Evolutionary conservation across 23 tunicate genomes (phyloP).

Genomic region (Oikopleura dioica): DNA sequence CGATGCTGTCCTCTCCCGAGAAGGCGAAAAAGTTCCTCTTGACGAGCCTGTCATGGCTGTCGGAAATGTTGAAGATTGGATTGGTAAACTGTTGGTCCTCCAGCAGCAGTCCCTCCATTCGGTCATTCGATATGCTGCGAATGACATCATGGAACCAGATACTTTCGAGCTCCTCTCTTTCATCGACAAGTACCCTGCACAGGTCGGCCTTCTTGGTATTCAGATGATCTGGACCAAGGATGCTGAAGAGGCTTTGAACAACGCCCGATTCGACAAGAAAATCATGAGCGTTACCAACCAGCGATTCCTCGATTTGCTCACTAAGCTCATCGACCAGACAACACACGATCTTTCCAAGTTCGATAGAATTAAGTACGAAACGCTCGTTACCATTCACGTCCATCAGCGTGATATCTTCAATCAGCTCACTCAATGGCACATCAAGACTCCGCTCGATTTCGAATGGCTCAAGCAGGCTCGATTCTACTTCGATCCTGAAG

Average conservation of each 20-base stretch:
- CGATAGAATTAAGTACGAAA: slow-evolving; percentile 80
- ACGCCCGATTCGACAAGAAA: slow-evolving; percentile 75
- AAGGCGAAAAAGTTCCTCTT: slow-evolving; percentile 70
- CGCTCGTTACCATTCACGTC: slow-evolving; percentile 85
- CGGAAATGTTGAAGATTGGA: slow-evolving; percentile 86
- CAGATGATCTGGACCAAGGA: slow-evolving; percentile 95
- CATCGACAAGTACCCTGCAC: slow-evolving; percentile 72
- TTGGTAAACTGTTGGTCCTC: slow-evolving; percentile 46
- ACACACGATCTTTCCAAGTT: slow-evolving; percentile 72
- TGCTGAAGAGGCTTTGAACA: slow-evolving; percentile 60
- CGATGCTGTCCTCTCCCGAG: slow-evolving; percentile 53
- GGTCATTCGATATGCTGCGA: slow-evolving; percentile 56
- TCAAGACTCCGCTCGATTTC: slow-evolving; percentile 68
- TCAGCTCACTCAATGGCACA: slow-evolving; percentile 78
- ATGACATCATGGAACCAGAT: slow-evolving; percentile 37
- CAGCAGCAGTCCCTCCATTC: slow-evolving; percentile 73
- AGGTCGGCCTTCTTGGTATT: slow-evolving; percentile 22
- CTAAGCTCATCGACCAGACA: slow-evolving; percentile 47
- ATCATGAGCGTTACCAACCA: slow-evolving; percentile 79
- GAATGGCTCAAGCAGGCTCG: slow-evolving; percentile 97
- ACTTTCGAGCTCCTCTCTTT: slow-evolving; percentile 41
- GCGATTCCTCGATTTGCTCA: slow-evolving; percentile 52
- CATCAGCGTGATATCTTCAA: slow-evolving; percentile 95
- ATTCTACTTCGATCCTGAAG: slow-evolving; percentile 71
- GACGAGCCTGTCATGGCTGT: slow-evolving; percentile 73